phyloP scores from a whole-genome alignment of 35 echinoderm and acorn worm species.

The Ptychodera flava region DNA sequence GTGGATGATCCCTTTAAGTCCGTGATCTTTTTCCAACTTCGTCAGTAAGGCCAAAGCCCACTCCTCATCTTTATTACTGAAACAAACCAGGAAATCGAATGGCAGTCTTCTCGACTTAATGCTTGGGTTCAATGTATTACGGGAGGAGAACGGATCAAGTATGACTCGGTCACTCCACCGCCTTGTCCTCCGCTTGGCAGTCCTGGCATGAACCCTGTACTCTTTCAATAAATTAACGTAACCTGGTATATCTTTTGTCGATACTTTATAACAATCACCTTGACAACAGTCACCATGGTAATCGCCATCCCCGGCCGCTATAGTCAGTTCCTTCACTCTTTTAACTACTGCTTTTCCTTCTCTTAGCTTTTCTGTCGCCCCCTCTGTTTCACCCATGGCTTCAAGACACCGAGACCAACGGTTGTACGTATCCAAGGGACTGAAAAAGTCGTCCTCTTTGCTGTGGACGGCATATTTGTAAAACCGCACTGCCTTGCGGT shows the following conservation, averaged over 20 bases:
- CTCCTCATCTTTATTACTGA: slow-evolving; percentile 73
- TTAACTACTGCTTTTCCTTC: slow-evolving; percentile 16
- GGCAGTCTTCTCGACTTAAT: background rate
- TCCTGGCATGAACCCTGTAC: background rate
- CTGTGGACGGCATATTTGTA: slow-evolving; percentile 56
- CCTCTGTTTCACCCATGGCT: slow-evolving; percentile 51
- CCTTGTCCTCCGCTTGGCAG: background rate
- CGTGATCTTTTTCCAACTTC: slow-evolving; percentile 61
- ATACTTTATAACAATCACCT: slow-evolving; percentile 18
- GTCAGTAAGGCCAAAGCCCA: slow-evolving; percentile 74
- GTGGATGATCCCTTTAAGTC: slow-evolving; percentile 47
- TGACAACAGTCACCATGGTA: slow-evolving; percentile 60
- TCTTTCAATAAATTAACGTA: slow-evolving; percentile 32
- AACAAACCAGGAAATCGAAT: slow-evolving; percentile 81
- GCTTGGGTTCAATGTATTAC: background rate
- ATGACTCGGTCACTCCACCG: background rate
- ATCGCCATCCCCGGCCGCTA: slow-evolving; percentile 28
- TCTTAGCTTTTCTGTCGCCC: slow-evolving; percentile 25
- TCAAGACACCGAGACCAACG: slow-evolving; percentile 71
- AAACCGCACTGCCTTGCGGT: slow-evolving; percentile 40
- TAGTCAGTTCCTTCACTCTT: slow-evolving; percentile 22
- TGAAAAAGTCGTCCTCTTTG: slow-evolving; percentile 56
- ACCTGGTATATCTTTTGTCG: slow-evolving; percentile 12
- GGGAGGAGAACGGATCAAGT: background rate
- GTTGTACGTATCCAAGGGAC: slow-evolving; percentile 50